These are phyloP conservation scores for Polypterus bichir DNA, from an alignment of 2,113 vertebrate species.

Conservation along the genomic window DNA sequence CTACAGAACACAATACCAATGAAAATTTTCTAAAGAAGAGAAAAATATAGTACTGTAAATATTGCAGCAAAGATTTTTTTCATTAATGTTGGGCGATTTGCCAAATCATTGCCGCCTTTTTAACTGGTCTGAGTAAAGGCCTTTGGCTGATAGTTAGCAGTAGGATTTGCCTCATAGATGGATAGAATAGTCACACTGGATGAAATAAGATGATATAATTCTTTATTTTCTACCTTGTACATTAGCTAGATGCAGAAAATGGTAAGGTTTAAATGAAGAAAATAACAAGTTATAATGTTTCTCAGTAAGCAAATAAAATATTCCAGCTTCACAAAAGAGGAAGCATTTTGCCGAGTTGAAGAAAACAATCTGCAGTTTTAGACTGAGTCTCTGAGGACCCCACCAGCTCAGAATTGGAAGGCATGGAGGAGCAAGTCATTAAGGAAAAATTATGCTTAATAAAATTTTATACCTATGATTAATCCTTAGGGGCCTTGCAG, in stretches of 20 bases:
- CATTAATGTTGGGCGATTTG: constrained; percentile 59
- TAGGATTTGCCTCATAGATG: too few relatives aligned
- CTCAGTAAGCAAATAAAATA: constrained; percentile 78
- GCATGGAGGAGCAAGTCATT: constrained; percentile 79
- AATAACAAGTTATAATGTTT: constrained; percentile 79
- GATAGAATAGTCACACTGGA: too few relatives aligned
- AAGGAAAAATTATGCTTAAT: constrained; percentile 82
- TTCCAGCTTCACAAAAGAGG: constrained; percentile 69
- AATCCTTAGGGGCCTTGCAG: constrained; percentile 78
- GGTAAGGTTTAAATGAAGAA: constrained; percentile 65
- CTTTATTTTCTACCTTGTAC: too few relatives aligned
- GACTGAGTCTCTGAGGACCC: constrained; percentile 67
- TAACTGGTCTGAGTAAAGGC: constrained; percentile 57
- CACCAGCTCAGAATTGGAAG: constrained; percentile 68
- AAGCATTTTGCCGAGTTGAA: constrained; percentile 71
- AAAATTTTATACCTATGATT: constrained; percentile 85
- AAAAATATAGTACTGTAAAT: too few relatives aligned
- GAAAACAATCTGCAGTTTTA: constrained; percentile 72
- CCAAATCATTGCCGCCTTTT: constrained; percentile 76
- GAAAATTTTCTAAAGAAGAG: too few relatives aligned
- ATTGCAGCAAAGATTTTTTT: background rate
- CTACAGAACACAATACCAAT: too few relatives aligned
- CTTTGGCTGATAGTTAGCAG: too few relatives aligned
- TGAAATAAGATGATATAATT: too few relatives aligned
- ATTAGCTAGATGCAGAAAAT: too few relatives aligned